Percentiles rank a stretch among this genome's conserved stretches.
Conservation (phyloP, 2,888 invertebrate genomes). For the Chrysomela aeneicollis region DNA sequence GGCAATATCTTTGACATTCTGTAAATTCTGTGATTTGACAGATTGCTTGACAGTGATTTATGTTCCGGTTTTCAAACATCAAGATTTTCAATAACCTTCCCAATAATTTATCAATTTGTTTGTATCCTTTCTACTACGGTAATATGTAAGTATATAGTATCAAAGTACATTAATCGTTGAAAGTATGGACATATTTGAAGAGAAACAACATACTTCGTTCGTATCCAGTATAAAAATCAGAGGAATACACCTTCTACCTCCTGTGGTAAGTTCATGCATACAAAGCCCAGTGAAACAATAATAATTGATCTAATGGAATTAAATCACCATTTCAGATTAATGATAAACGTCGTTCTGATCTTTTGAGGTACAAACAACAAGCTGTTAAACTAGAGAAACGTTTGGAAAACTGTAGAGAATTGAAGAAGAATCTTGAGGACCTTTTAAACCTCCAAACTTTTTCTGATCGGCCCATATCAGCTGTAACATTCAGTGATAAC, state of each 20-base stretch:
- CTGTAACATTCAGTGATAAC: conserved; percentile 34
- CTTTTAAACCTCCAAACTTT: conserved; percentile 38
- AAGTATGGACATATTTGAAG: not conserved
- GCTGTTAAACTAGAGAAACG: conserved; percentile 73
- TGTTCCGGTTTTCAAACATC: too few relatives aligned
- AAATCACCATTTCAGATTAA: conserved; percentile 67
- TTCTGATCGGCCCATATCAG: conserved; percentile 34
- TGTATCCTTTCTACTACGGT: not conserved
- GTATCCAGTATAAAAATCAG: conserved; percentile 77
- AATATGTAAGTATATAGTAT: not conserved
- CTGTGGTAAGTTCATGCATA: conserved; percentile 70
- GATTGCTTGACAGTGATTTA: too few relatives aligned
- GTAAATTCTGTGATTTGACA: too few relatives aligned
- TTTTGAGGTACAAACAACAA: conserved; percentile 71
- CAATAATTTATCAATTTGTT: not conserved
- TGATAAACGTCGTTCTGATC: conserved; percentile 69
- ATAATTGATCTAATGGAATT: not conserved
- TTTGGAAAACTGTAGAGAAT: conserved; percentile 61
- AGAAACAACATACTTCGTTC: conserved; percentile 54
- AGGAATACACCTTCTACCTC: conserved; percentile 78
- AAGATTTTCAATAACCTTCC: too few relatives aligned
- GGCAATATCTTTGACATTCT: too few relatives aligned
- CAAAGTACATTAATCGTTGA: not conserved
- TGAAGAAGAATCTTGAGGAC: conserved; percentile 52
- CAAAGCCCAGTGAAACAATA: conserved; percentile 23